Base-by-base conservation (phyloP, 2,797 vertebrate species). In the Leucoraja ocellata region DNA sequence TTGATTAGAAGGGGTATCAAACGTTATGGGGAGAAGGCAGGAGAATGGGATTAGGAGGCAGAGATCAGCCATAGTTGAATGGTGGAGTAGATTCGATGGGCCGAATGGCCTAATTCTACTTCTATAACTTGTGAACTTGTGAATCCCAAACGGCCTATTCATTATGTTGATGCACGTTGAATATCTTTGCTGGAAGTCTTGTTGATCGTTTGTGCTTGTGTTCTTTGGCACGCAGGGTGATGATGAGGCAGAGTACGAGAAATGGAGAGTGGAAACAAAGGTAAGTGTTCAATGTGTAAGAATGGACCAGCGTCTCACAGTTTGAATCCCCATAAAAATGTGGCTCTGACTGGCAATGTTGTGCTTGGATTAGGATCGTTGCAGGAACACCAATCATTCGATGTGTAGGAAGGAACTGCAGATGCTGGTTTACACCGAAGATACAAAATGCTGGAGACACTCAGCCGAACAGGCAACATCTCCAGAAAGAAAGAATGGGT, bases 261-360 rank as follows among this genome's bases (percentile, higher is more conserved):
- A 99, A 94, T 99, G 99, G 99, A 97, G 98, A 95, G 99, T 99
- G 94, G 99, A 99, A 95, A 99, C 95, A 99, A 99, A 99, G 99
- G 99, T 99, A 96, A 96, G 93, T 32, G 79, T 88, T n/a, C 25
- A 61, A 65, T 36, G 18, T 65, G n/a, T 63, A 14, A 86, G 32
- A 63, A 36, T 36, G 36, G n/a, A 88, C 63, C 32, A 58, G 5
- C 13, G 18, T 46, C 61, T 68, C 61, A 21, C 84, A 5, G 61
- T 88, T 36, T 88, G 84, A 68, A 36, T 36, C 84, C 14, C 68
- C 61, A 63, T 88, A 9, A 36, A 88, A 88, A 58, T 88, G 21
- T 68, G 21, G 14, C 14, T 68, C 2, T 21, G n/a, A 68, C 32
- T 65, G 36, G 6, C 32, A 68, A 68, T 68, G 16, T 88, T 88